These are phyloP conservation scores for Ancistrus triradiatus DNA, from an alignment of 2,113 vertebrate species.

Conservation along the genomic window DNA sequence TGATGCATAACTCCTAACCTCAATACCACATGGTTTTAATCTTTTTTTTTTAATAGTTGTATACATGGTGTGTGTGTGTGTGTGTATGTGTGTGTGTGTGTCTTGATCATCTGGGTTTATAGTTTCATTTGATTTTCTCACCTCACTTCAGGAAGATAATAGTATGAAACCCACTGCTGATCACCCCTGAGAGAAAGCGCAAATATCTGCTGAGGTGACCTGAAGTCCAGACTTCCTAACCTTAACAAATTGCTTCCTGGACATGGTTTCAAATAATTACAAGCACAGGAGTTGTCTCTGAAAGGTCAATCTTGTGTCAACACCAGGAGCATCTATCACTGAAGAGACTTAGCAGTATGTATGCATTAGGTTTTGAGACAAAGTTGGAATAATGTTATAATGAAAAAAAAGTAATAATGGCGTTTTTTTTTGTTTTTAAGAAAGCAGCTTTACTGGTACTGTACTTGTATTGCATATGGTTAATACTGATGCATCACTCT, in stretches of 20 bases:
- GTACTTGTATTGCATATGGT: too few relatives aligned
- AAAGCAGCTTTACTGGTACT: too few relatives aligned
- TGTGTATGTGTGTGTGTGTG: conserved; percentile 22
- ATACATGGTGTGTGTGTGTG: conserved; percentile 5
- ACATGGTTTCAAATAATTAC: conserved; percentile 59
- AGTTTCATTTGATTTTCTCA: conserved; percentile 26
- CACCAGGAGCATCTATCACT: conserved; percentile 36
- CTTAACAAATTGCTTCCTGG: conserved; percentile 66
- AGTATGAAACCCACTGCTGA: conserved; percentile 30
- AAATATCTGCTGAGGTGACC: conserved; percentile 57
- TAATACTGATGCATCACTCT: too few relatives aligned
- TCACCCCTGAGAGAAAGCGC: conserved; percentile 50
- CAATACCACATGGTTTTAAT: too few relatives aligned
- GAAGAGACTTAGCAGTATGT: conserved; percentile 1
- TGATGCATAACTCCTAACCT: too few relatives aligned
- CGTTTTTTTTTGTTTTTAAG: too few relatives aligned
- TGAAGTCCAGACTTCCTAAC: conserved; percentile 49
- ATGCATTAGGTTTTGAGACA: conserved; percentile 1
- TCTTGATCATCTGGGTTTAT: conserved; percentile 28
- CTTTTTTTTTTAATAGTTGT: too few relatives aligned
- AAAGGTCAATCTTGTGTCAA: conserved; percentile 45
- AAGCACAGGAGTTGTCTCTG: conserved; percentile 36
- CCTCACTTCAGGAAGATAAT: conserved; percentile 26
- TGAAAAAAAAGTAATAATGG: too few relatives aligned
- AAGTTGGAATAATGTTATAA: too few relatives aligned